These are phyloP conservation scores for Coracopsis vasa DNA, from an alignment of 2,113 vertebrate genomes.

Conservation along the genomic window DNA sequence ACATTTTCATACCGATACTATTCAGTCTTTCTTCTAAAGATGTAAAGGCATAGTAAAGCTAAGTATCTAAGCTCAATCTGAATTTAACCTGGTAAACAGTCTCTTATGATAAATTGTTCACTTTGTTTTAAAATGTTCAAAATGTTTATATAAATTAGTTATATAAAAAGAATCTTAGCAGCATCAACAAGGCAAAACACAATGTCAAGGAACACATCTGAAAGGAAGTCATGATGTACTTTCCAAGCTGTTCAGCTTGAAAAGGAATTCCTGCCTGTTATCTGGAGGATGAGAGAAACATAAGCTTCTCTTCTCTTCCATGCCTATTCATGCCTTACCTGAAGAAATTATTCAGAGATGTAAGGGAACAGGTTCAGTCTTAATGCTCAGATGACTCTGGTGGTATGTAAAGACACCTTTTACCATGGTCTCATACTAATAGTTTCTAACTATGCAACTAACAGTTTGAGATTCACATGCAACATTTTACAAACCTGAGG, in stretches of 20 bases:
- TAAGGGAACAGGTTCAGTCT: not conserved
- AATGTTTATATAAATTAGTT: not conserved
- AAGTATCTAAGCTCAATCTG: not conserved
- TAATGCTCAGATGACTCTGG: accelerated
- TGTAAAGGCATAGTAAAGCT: not conserved
- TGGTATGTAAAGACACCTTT: not conserved
- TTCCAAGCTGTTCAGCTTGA: not conserved
- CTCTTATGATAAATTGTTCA: not conserved
- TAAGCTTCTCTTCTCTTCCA: not conserved
- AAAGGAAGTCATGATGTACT: not conserved
- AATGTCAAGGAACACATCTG: not conserved
- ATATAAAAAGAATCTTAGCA: not conserved
- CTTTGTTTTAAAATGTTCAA: not conserved
- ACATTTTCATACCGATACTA: not conserved
- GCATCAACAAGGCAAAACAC: not conserved
- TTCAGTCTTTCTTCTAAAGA: not conserved
- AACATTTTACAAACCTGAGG: constrained; percentile 53
- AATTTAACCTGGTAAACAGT: not conserved
- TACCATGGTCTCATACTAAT: not conserved
- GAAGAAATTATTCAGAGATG: not conserved
- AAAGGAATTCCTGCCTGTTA: not conserved
- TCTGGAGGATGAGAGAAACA: not conserved
- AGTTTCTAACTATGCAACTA: constrained; percentile 19
- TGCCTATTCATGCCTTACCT: not conserved
- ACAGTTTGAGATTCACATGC: constrained; percentile 15